Conservation (phyloP, 1,140 invertebrate genomes). For the Sarcophaga peregrina region DNA sequence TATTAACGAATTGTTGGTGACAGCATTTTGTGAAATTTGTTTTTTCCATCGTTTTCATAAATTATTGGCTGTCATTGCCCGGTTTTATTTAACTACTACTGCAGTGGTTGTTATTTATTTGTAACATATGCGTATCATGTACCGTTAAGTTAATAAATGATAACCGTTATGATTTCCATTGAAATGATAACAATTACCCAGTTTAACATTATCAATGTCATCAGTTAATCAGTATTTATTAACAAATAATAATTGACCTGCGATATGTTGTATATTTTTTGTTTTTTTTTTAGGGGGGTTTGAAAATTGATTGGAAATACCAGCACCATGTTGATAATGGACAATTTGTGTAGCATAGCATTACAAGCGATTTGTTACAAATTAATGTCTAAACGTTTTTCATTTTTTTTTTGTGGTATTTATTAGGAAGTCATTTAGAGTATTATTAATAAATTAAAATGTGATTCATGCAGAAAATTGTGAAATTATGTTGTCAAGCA, state of each 20-base stretch:
- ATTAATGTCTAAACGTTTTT: background rate
- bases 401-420: too few species aligned
- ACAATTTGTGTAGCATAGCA: background rate
- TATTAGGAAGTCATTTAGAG: too few species aligned
- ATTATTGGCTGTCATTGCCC: background rate
- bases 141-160: constrained; percentile 12
- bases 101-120: background rate
- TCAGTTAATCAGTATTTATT: background rate
- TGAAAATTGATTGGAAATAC: background rate
- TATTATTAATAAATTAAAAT: too few species aligned
- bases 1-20: constrained; percentile 1
- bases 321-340: background rate
- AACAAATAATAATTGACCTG: background rate
- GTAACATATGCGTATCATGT: constrained; percentile 9
- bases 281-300: too few species aligned
- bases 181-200: background rate
- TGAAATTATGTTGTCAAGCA: too few species aligned
- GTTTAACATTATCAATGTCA: background rate
- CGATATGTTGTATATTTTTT: background rate
- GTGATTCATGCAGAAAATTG: too few species aligned
- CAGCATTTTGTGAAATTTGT: constrained; percentile 1
- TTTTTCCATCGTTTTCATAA: background rate
- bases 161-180: constrained; percentile 6
- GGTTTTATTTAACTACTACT: background rate
- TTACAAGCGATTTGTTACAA: background rate